Conservation (phyloP, 2,113 vertebrate species). For the Rallus limicola region DNA sequence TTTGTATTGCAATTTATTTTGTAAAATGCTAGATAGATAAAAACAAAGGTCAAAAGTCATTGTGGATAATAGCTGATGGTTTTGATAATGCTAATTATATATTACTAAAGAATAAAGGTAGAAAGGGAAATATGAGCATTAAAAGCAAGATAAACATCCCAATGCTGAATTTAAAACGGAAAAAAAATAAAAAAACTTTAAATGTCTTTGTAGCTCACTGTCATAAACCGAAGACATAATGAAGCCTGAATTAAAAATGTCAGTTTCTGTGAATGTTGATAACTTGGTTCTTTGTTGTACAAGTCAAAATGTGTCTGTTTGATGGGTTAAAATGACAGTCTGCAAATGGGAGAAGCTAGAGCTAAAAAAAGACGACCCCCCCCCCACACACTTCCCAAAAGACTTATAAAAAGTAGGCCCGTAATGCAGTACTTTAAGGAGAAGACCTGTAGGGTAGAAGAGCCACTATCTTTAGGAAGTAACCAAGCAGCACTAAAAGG, state of each 20-base stretch:
- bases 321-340: constrained; percentile 92
- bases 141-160: constrained; percentile 82
- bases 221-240: constrained; percentile 81
- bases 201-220: constrained; percentile 83
- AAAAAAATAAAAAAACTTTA: constrained; percentile 72
- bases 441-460: constrained; percentile 85
- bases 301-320: constrained; percentile 91
- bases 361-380: constrained; percentile 76
- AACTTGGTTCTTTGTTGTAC: constrained; percentile 87
- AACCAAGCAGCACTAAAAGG: constrained; percentile 95
- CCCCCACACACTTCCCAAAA: constrained; percentile 53
- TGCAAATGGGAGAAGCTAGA: constrained; percentile 80
- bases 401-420: constrained; percentile 78
- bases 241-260: constrained; percentile 88
- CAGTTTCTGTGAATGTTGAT: constrained; percentile 87
- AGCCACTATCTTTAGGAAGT: constrained; percentile 91
- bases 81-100: constrained; percentile 85
- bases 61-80: constrained; percentile 80
- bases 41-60: constrained; percentile 79
- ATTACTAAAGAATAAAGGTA: constrained; percentile 80
- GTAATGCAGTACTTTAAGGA: constrained; percentile 82
- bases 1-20: constrained; percentile 46
- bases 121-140: constrained; percentile 84
- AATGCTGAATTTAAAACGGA: constrained; percentile 74
- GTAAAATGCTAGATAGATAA: constrained; percentile 39